Percentiles rank a stretch among this genome's conserved stretches.
Conservation (phyloP, 2,113 vertebrate species). For the Chitala chitala region DNA sequence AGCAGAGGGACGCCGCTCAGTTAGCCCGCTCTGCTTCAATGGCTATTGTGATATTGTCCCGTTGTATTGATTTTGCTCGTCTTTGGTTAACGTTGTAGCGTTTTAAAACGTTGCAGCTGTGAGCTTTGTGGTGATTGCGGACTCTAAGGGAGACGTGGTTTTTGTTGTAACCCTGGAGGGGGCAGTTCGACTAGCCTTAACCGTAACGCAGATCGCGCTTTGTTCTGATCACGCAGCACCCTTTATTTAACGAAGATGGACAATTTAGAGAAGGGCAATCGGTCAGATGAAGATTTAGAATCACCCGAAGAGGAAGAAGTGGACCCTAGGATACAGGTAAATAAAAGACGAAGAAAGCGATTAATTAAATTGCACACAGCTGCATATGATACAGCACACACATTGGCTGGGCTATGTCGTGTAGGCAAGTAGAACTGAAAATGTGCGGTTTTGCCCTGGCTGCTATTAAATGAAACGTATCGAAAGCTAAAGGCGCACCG, state of each 20-base stretch:
- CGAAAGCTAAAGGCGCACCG: too few species aligned
- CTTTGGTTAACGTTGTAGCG: too few species aligned
- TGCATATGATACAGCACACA: background rate
- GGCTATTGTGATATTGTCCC: background rate
- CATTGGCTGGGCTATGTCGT: too few species aligned
- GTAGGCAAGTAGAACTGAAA: too few species aligned
- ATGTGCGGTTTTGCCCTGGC: too few species aligned
- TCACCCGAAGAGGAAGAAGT: constrained; percentile 75
- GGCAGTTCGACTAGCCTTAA: background rate
- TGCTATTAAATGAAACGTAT: too few species aligned
- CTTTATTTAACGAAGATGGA: constrained; percentile 48
- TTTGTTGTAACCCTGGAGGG: background rate
- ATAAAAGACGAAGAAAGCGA: background rate
- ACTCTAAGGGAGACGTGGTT: too few species aligned
- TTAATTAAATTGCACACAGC: background rate
- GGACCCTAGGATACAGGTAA: constrained; percentile 88
- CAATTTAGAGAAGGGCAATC: constrained; percentile 44
- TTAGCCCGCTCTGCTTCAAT: background rate
- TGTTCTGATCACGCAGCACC: background rate
- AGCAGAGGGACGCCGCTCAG: background rate
- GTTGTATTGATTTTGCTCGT: too few species aligned
- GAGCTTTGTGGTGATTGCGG: too few species aligned
- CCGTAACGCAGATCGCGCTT: constrained; percentile 1
- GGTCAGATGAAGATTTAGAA: constrained; percentile 59
- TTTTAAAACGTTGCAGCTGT: too few species aligned